Conservation (phyloP, 2,888 invertebrate species). For the Acleris laterana region DNA sequence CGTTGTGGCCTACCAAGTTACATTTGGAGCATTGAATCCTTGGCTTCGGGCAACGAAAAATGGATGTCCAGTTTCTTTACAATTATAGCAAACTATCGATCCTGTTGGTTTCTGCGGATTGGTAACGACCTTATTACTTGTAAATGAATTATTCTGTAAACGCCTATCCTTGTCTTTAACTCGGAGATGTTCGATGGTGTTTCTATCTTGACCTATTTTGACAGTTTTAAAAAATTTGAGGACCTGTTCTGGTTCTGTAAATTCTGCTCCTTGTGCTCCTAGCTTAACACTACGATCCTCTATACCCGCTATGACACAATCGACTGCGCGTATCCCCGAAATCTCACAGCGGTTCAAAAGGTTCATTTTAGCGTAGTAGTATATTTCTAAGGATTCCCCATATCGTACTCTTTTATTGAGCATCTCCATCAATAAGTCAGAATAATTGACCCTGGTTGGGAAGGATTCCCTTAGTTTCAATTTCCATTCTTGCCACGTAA, state of each 20-base stretch:
- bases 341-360: constrained; percentile 19
- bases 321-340: constrained; percentile 9
- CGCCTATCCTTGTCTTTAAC: neutral
- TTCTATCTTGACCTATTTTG: neutral
- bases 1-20: neutral
- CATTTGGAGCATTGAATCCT: neutral
- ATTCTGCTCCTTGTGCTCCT: constrained; percentile 11
- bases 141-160: neutral
- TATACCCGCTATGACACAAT: constrained; percentile 17
- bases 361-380: constrained; percentile 17
- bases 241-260: constrained; percentile 1
- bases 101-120: neutral
- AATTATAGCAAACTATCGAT: constrained; percentile 1
- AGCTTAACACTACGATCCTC: constrained; percentile 8
- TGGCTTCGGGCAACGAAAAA: neutral
- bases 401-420: neutral
- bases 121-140: neutral
- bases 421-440: constrained; percentile 5
- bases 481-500: constrained; percentile 14
- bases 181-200: neutral
- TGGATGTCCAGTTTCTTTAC: constrained; percentile 1
- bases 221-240: constrained; percentile 3
- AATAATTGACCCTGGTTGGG: constrained; percentile 16
- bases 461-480: constrained; percentile 12
- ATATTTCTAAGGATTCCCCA: constrained; percentile 13